Evolutionary conservation across 2,797 vertebrate species (phyloP).

Genomic region (Oryzias sinensis): DNA sequence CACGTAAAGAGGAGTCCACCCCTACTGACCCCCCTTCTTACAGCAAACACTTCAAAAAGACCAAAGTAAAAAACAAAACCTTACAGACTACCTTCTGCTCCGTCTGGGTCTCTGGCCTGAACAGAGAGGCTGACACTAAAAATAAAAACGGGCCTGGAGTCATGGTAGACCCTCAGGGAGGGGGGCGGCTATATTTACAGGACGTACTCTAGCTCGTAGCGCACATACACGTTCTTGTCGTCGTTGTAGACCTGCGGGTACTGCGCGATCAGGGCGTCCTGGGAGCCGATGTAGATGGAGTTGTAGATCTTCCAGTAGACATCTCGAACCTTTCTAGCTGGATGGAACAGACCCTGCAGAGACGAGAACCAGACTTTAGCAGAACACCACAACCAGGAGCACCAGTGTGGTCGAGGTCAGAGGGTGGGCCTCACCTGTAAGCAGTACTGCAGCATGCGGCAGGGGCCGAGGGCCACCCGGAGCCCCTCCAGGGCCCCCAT

Average conservation of each 20-base stretch:
- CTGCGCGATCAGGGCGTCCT: slow-evolving; percentile 97
- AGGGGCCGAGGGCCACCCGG: slow-evolving; percentile 94
- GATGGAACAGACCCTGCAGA: slow-evolving; percentile 93
- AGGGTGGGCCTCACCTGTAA: slow-evolving; percentile 83
- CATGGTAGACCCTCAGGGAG: not conserved
- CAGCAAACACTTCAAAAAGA: slow-evolving; percentile 33
- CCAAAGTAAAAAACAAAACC: slow-evolving; percentile 41
- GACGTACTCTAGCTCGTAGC: slow-evolving; percentile 96
- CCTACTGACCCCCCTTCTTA: slow-evolving; percentile 36
- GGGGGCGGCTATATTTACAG: slow-evolving; percentile 79
- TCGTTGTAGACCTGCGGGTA: slow-evolving; percentile 98
- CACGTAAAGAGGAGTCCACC: slow-evolving; percentile 56
- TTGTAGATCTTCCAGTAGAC: slow-evolving; percentile 99
- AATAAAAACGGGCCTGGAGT: slow-evolving; percentile 35
- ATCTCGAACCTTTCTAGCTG: slow-evolving; percentile 95
- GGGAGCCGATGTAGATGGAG: slow-evolving; percentile 98
- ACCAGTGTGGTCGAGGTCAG: not conserved
- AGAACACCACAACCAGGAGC: too few relatives aligned
- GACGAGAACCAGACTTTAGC: not conserved
- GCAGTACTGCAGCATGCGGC: slow-evolving; percentile 98
- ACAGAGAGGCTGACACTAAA: slow-evolving; percentile 25
- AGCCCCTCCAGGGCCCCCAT: slow-evolving; percentile 98
- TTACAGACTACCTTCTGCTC: slow-evolving; percentile 48
- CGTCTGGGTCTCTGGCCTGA: slow-evolving; percentile 8
- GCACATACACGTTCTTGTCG: slow-evolving; percentile 95